A percentile compares a stretch with the other conserved stretches of the same genome.
Evolutionary conservation across 1,140 invertebrate genomes (phyloP).

Genomic region (Holotrichia oblita): DNA sequence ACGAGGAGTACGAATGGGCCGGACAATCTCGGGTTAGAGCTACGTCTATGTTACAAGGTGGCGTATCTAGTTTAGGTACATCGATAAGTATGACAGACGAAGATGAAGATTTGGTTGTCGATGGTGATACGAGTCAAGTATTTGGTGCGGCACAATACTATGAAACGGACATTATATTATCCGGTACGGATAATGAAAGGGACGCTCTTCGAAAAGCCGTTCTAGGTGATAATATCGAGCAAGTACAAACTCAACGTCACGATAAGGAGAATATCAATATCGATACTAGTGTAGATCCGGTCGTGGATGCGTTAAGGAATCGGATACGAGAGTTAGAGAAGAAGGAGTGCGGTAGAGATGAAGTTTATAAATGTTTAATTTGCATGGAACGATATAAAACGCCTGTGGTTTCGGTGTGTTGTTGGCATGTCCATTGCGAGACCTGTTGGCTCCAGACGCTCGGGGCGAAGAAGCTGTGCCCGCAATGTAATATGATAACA

Average conservation of each 20-base stretch:
- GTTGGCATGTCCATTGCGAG: constrained; percentile 97
- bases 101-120: constrained; percentile 64
- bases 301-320: constrained; percentile 78
- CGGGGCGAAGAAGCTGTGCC: constrained; percentile 91
- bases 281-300: constrained; percentile 64
- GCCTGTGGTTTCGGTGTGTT: constrained; percentile 93
- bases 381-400: constrained; percentile 87
- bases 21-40: constrained; percentile 78
- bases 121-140: constrained; percentile 82
- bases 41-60: constrained; percentile 74
- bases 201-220: constrained; percentile 69
- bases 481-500: constrained; percentile 95
- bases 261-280: constrained; percentile 24
- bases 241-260: not conserved
- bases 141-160: constrained; percentile 88
- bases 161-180: constrained; percentile 74
- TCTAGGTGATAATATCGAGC: constrained; percentile 56
- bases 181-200: constrained; percentile 65
- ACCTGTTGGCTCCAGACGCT: constrained; percentile 92
- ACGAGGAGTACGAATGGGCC: constrained; percentile 86
- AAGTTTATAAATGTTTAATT: constrained; percentile 83
- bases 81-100: constrained; percentile 64
- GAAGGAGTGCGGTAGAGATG: constrained; percentile 61
- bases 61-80: constrained; percentile 70
- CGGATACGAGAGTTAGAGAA: constrained; percentile 75